Conservation (phyloP, 2,797 vertebrate genomes). For the Phrynocephalus vlangalii region DNA sequence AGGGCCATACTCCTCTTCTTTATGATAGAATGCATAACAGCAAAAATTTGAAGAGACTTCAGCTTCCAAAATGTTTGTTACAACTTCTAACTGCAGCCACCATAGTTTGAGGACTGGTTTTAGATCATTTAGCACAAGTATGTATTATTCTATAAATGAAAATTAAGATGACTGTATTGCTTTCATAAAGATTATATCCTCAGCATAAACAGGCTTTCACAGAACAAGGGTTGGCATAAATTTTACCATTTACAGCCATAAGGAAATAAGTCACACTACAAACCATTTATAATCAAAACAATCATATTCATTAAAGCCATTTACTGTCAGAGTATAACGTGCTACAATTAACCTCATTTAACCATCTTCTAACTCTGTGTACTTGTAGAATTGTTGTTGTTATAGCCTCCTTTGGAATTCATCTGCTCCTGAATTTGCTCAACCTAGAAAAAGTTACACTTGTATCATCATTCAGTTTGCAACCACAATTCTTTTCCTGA, state of each 20-base stretch:
- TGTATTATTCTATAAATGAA: background rate
- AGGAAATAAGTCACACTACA: background rate
- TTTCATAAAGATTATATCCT: background rate
- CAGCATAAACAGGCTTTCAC: background rate
- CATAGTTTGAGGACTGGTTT: background rate
- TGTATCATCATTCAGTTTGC: background rate
- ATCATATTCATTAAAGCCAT: background rate
- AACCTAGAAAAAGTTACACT: slow-evolving; percentile 73
- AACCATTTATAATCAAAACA: background rate
- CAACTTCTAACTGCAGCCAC: background rate
- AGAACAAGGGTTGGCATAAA: background rate
- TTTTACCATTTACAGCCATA: background rate
- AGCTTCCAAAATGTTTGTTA: slow-evolving; percentile 31
- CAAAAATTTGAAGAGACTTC: background rate
- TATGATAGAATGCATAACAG: slow-evolving; percentile 2
- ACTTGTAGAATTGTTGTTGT: slow-evolving; percentile 59
- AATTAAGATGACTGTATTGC: background rate
- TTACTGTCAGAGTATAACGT: slow-evolving; percentile 12
- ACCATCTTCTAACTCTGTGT: slow-evolving; percentile 50
- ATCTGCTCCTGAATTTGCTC: slow-evolving; percentile 87
- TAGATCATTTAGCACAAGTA: background rate
- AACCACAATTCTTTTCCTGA: background rate
- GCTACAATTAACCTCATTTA: background rate
- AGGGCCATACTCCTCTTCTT: background rate
- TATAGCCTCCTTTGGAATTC: slow-evolving; percentile 88